Evolutionary conservation across 2,797 vertebrate species (phyloP), one percentile per base, ranked within the genome.

Genomic region (Macroramphosus scolopax): DNA sequence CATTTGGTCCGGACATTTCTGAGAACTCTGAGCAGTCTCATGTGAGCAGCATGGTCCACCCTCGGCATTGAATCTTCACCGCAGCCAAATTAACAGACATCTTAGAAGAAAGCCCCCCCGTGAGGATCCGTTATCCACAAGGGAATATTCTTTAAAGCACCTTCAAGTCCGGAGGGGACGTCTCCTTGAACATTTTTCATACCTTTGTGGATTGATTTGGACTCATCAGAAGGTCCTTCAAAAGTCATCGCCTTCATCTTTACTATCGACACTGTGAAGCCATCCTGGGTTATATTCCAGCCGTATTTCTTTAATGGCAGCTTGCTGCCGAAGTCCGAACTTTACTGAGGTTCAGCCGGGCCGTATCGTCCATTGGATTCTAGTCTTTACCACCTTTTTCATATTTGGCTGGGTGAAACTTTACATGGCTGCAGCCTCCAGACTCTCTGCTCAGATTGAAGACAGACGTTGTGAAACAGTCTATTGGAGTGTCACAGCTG

Each of bases 171-270:
- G 31, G 52, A 40, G 47, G 46, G 54, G 52, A 41, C 6, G 4
- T 35, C 57, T 63, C 49, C 48, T 53, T 60, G 46, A 55, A 62
- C 68, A 63, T 45, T 60, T 72, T 74, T 57, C 4, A 2, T 56
- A 62, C 52, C 59, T 78, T 73, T 52, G 55, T 63, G 70, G 56
- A 56, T 68, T 69, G 52, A 65, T 65, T 74, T 46, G 56, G 51
- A 75, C 64, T 77, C 54, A 47, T 66, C 40, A 69, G 32, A 77
- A 59, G 58, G 54, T 63, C 45, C 69, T 75, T 80, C 35, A 76
- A 38, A 70, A 67, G 63, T 68, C 65, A 29, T 20, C 31, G 46
- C 32, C 46, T 72, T 74, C 54, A 74, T 80, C 67, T 69, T 74
- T 65, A 68, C 52, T 37, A 26, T 76, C 63, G 16, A 37, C 4